These are phyloP conservation scores for Branchinecta sandiegonensis DNA, from an alignment of 2,888 invertebrate genomes.

Conservation along the genomic window DNA sequence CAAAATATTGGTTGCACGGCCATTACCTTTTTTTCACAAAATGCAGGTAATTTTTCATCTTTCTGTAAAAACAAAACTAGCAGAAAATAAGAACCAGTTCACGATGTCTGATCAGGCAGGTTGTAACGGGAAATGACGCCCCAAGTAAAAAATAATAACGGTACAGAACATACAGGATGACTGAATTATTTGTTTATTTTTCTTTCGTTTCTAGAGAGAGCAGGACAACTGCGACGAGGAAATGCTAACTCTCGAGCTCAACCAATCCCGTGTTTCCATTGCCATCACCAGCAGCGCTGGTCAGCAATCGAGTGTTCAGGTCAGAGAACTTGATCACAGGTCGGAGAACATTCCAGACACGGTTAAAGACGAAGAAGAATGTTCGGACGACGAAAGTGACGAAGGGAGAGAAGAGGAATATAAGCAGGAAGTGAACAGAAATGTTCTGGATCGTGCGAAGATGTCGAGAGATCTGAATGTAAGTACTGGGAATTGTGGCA, in stretches of 20 bases:
- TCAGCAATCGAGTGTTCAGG: too few relatives aligned
- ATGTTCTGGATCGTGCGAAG: constrained; percentile 8
- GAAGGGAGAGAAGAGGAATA: neutral
- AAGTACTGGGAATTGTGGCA: too few relatives aligned
- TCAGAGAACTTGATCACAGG: neutral
- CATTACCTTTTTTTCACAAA: too few relatives aligned
- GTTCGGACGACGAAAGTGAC: neutral
- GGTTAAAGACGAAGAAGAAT: neutral
- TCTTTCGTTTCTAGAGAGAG: neutral
- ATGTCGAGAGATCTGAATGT: neutral
- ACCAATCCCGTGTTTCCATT: neutral
- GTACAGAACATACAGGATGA: too few relatives aligned
- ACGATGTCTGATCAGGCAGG: too few relatives aligned
- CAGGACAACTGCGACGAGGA: neutral
- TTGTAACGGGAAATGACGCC: too few relatives aligned
- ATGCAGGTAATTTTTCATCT: too few relatives aligned
- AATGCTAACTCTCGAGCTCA: neutral
- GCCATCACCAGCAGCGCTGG: neutral
- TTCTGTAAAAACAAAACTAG: too few relatives aligned
- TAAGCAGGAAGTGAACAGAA: neutral
- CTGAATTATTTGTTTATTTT: neutral
- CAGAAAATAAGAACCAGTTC: too few relatives aligned
- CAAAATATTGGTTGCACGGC: too few relatives aligned
- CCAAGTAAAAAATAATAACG: too few relatives aligned
- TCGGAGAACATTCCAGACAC: neutral